Evolutionary conservation across 2,888 invertebrate species (phyloP).

Genomic region (Crocallis elinguaria): DNA sequence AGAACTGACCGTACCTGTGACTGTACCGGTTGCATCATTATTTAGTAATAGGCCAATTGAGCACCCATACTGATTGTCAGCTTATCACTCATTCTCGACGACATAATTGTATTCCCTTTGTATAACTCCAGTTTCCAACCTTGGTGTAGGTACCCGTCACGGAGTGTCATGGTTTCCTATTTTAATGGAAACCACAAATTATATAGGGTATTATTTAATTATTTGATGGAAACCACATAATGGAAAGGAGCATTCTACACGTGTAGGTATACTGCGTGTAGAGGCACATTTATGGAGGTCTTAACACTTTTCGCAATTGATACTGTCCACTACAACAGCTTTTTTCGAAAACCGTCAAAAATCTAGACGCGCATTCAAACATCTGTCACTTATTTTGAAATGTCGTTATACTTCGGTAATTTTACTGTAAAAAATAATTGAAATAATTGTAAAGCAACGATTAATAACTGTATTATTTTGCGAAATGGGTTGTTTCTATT

Average conservation of each 20-base stretch:
- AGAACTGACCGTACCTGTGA: no score
- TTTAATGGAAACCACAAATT: no score
- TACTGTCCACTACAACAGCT: constrained; percentile 42
- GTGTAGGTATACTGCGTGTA: no score
- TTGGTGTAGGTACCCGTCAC: no score
- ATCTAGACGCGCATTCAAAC: constrained; percentile 75
- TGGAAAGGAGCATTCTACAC: not conserved
- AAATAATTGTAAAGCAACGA: constrained; percentile 48
- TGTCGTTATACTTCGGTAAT: constrained; percentile 70
- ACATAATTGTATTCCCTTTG: constrained; percentile 6
- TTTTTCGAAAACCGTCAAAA: constrained; percentile 63
- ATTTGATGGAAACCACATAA: no score
- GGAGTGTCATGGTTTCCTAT: no score
- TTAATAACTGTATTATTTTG: constrained; percentile 41
- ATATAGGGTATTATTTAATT: no score
- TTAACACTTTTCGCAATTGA: constrained; percentile 5
- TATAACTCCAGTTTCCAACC: not conserved
- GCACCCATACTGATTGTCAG: constrained; percentile 1
- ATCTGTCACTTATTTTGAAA: constrained; percentile 72
- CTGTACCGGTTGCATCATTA: no score
- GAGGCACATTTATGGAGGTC: not conserved
- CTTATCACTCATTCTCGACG: constrained; percentile 1
- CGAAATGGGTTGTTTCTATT: constrained; percentile 75
- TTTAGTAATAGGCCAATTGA: constrained; percentile 3
- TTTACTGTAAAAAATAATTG: constrained; percentile 59